Percentiles rank a stretch among this genome's conserved stretches.
phyloP scores from a whole-genome alignment of 2,113 vertebrate species.

The Vidua macroura region DNA sequence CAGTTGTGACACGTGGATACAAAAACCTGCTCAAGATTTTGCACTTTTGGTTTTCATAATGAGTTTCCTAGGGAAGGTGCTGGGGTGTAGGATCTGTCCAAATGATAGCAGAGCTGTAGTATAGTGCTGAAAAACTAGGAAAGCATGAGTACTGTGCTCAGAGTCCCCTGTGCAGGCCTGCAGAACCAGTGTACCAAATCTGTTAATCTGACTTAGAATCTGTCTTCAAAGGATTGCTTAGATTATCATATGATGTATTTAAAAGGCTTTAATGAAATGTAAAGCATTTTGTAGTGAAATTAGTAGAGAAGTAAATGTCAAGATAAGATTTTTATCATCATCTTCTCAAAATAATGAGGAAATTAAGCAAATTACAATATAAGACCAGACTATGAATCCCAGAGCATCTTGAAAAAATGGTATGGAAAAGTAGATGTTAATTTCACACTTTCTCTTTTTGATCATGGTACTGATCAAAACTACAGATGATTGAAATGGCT shows the following conservation, averaged over 20 bases:
- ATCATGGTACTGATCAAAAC: not conserved
- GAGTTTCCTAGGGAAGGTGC: not conserved
- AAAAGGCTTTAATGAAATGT: not conserved
- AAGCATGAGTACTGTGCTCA: not conserved
- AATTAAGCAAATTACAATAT: not conserved
- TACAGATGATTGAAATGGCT: not conserved
- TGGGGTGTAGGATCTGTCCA: not conserved
- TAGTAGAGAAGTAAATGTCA: not conserved
- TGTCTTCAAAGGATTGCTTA: not conserved
- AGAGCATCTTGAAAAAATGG: not conserved
- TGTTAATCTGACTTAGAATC: not conserved
- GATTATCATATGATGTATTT: not conserved
- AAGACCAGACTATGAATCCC: not conserved
- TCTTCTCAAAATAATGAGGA: not conserved
- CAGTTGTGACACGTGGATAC: not conserved
- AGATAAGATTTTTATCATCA: not conserved
- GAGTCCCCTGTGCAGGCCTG: rapidly evolving
- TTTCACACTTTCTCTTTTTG: not conserved
- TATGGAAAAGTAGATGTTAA: not conserved
- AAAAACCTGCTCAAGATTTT: not conserved
- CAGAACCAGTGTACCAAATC: not conserved
- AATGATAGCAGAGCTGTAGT: not conserved
- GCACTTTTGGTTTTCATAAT: not conserved
- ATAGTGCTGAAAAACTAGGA: not conserved
- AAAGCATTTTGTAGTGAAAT: not conserved